Evolutionary conservation across 2,888 invertebrate species (phyloP).

Genomic region (Apodemia hepburni): DNA sequence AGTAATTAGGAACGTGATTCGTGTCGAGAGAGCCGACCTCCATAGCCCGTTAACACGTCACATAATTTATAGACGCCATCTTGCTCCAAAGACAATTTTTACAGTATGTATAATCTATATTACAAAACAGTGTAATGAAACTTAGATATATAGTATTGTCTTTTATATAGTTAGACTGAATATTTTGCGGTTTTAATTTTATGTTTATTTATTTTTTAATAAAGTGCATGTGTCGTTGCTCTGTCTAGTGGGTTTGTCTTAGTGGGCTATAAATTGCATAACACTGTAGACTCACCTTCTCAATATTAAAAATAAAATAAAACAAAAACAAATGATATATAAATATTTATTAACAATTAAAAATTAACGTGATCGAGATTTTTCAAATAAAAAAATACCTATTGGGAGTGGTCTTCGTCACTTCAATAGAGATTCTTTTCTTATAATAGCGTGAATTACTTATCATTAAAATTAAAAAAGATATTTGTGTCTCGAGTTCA

Average conservation of each 20-base stretch:
- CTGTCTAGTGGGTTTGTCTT: constrained; percentile 16
- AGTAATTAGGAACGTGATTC: too few species aligned
- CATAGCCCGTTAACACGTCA: too few species aligned
- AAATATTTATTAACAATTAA: constrained; percentile 77
- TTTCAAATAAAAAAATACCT: constrained; percentile 39
- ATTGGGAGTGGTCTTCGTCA: constrained; percentile 30
- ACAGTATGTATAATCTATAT: too few species aligned
- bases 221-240: not conserved
- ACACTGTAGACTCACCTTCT: constrained; percentile 65
- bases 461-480: constrained; percentile 26
- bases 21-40: too few species aligned
- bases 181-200: not conserved
- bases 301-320: constrained; percentile 47
- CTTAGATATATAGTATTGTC: too few species aligned
- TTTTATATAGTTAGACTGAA: too few species aligned
- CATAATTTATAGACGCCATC: too few species aligned
- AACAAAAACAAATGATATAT: constrained; percentile 66
- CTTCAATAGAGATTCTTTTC: constrained; percentile 59
- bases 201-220: not conserved
- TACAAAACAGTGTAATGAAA: too few species aligned
- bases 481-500: constrained; percentile 36
- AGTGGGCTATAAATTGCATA: constrained; percentile 74
- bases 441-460: constrained; percentile 23
- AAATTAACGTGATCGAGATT: constrained; percentile 56
- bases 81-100: too few species aligned